These are phyloP conservation scores for Bicyclus anynana DNA, from an alignment of 1,140 invertebrate species.

Conservation along the genomic window DNA sequence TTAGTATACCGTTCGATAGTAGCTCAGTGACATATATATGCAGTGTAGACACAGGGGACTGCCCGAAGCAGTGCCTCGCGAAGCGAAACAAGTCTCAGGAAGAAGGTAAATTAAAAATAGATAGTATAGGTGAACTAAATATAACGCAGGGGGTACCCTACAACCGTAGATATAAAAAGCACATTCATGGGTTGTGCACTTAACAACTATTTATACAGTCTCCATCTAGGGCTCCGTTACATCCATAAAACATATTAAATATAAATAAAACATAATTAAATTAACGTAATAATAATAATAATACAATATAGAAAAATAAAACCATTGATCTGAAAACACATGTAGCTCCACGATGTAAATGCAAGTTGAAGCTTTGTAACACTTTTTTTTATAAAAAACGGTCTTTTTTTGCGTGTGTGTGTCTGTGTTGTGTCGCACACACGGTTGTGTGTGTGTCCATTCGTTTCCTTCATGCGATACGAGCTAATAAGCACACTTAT, in stretches of 20 bases:
- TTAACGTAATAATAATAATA: constrained; percentile 26
- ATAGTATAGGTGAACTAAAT: constrained; percentile 60
- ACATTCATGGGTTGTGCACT: constrained; percentile 75
- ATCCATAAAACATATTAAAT: constrained; percentile 34
- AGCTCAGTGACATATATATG: constrained; percentile 47
- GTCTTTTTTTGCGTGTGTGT: constrained; percentile 32
- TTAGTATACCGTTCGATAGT: constrained; percentile 45
- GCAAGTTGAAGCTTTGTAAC: constrained; percentile 21
- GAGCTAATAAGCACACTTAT: constrained; percentile 62
- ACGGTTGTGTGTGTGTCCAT: constrained; percentile 40
- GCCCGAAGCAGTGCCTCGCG: constrained; percentile 66
- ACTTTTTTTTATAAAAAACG: constrained; percentile 9
- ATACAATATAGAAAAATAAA: constrained; percentile 46
- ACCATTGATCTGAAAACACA: constrained; percentile 41
- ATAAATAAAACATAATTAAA: constrained; percentile 38
- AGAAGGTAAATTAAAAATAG: constrained; percentile 63
- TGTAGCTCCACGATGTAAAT: constrained; percentile 21
- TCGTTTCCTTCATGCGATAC: constrained; percentile 51
- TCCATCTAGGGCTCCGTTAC: constrained; percentile 68
- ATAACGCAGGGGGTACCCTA: constrained; percentile 66
- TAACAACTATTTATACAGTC: constrained; percentile 58
- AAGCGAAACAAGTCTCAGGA: constrained; percentile 60
- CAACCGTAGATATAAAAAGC: constrained; percentile 60
- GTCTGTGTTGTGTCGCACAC: constrained; percentile 46
- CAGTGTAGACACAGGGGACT: constrained; percentile 42